Evolutionary conservation across 2,113 vertebrate species (phyloP).

Genomic region (Hymenochirus boettgeri): DNA sequence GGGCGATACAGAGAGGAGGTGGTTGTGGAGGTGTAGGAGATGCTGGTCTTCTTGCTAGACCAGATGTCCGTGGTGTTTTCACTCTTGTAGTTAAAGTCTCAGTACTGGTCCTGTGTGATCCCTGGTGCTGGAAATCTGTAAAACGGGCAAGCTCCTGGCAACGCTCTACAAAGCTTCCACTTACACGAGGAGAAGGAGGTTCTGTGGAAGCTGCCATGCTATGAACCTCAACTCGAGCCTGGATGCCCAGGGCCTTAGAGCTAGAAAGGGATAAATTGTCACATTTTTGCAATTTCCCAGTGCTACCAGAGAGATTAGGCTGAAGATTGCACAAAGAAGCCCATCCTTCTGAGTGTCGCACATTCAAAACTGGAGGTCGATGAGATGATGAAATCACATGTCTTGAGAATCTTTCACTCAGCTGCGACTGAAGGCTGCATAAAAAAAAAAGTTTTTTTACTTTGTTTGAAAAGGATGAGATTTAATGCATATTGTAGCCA

Average conservation of each 20-base stretch:
- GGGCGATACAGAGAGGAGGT: neutral
- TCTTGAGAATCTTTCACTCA: slow-evolving; percentile 44
- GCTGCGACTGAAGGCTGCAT: slow-evolving; percentile 62
- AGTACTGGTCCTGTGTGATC: slow-evolving; percentile 53
- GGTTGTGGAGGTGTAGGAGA: slow-evolving; percentile 41
- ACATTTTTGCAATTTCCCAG: slow-evolving; percentile 39
- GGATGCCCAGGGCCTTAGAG: neutral
- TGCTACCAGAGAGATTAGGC: slow-evolving; percentile 43
- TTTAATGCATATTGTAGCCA: too few species aligned
- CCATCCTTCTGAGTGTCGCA: slow-evolving; percentile 5
- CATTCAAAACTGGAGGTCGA: neutral
- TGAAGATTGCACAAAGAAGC: neutral
- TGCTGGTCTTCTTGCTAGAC: slow-evolving; percentile 20
- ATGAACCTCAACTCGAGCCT: neutral
- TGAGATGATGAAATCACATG: slow-evolving; percentile 27
- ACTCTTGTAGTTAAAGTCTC: slow-evolving; percentile 54
- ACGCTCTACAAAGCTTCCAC: slow-evolving; percentile 77
- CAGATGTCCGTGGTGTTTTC: slow-evolving; percentile 26
- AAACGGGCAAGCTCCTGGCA: slow-evolving; percentile 77
- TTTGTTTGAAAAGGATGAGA: too few species aligned
- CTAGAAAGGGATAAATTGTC: slow-evolving; percentile 1
- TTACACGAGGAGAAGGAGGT: slow-evolving; percentile 36
- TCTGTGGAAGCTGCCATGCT: slow-evolving; percentile 27
- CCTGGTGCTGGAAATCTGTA: slow-evolving; percentile 50
- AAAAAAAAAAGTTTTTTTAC: too few species aligned